Percentiles rank a stretch among this genome's conserved stretches.
These are phyloP conservation scores for Loris lydekkerianus DNA, from an alignment of 2,797 vertebrate genomes.

Conservation along the genomic window DNA sequence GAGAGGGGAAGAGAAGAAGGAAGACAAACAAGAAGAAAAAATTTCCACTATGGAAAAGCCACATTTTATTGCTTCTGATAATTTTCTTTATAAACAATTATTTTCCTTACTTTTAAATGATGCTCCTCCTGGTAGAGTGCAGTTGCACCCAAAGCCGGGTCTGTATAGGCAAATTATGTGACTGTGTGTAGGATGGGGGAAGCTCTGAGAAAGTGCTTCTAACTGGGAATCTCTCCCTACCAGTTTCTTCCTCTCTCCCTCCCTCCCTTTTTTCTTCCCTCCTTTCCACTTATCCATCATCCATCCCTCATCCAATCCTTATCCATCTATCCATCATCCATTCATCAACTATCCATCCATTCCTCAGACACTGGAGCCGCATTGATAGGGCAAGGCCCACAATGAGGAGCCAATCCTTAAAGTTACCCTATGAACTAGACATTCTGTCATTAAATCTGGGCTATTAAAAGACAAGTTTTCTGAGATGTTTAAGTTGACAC, in stretches of 20 bases:
- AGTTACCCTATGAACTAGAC: neutral
- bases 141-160: neutral
- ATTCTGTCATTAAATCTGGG: neutral
- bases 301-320: neutral
- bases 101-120: constrained; percentile 27
- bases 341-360: no score
- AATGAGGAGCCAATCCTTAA: neutral
- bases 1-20: neutral
- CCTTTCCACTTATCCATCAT: neutral
- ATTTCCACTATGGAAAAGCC: neutral
- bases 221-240: neutral
- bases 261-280: neutral
- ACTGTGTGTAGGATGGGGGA: neutral
- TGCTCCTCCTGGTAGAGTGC: neutral
- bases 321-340: no score
- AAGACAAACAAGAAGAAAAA: neutral
- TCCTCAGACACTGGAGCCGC: neutral
- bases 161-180: neutral
- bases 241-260: neutral
- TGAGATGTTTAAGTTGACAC: neutral
- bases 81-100: constrained; percentile 1
- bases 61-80: constrained; percentile 21
- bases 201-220: neutral
- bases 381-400: neutral
- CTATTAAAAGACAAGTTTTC: neutral